Percentiles rank a stretch among this genome's conserved stretches.
These are phyloP conservation scores for Myanophis thanlyinensis DNA, from an alignment of 2,113 vertebrate species.

Conservation along the genomic window DNA sequence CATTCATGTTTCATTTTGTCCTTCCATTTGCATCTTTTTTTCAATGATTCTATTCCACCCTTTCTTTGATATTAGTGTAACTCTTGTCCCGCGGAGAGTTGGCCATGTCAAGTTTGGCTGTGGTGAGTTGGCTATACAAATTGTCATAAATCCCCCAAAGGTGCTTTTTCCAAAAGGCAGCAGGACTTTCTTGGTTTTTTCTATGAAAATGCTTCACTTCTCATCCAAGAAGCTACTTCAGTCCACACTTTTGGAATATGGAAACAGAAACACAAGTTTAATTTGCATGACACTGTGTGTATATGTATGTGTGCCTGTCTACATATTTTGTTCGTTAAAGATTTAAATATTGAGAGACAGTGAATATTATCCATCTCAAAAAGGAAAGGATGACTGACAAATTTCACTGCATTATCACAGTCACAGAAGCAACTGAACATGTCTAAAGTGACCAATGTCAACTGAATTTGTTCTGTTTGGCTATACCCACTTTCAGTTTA, in stretches of 20 bases:
- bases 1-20: too few species aligned
- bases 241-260: neutral
- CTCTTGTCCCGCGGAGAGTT: neutral
- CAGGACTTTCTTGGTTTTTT: neutral
- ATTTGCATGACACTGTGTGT: neutral
- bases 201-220: neutral
- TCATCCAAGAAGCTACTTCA: neutral
- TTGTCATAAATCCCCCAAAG: neutral
- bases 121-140: neutral
- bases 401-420: slow-evolving; percentile 18
- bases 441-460: neutral
- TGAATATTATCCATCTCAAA: neutral
- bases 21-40: neutral
- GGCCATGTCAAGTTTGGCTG: too few species aligned
- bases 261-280: neutral
- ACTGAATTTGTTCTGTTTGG: slow-evolving; percentile 4
- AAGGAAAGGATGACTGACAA: slow-evolving; percentile 6
- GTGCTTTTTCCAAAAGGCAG: neutral
- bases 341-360: neutral
- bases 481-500: neutral
- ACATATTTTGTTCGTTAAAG: neutral
- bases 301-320: neutral
- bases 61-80: neutral
- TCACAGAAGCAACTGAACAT: neutral
- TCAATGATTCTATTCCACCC: neutral